Evolutionary conservation across 2,888 invertebrate species (phyloP).

Genomic region (Zygothrica quintamaculata): DNA sequence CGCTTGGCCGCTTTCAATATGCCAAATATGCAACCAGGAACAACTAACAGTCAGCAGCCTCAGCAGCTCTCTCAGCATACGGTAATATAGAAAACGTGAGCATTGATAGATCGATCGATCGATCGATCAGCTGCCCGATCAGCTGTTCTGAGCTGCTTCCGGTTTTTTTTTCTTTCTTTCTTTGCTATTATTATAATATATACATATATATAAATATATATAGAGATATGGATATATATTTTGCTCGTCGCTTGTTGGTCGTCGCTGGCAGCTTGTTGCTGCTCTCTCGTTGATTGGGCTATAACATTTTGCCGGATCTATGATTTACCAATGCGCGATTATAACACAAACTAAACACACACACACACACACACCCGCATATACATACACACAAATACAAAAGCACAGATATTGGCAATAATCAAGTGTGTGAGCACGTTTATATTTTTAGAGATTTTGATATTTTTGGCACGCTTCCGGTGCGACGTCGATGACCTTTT

Average conservation of each 20-base stretch:
- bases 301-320: constrained; percentile 2
- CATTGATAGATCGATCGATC: background rate
- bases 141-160: constrained; percentile 44
- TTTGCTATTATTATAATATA: too few relatives aligned
- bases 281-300: background rate
- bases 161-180: constrained; percentile 31
- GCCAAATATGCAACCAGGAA: constrained; percentile 83
- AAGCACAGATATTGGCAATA: constrained; percentile 20
- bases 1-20: constrained; percentile 73
- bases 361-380: constrained; percentile 4
- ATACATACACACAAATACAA: constrained; percentile 1
- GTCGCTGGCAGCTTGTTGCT: constrained; percentile 15
- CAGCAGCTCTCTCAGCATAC: constrained; percentile 15
- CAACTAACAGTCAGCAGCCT: constrained; percentile 28
- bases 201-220: too few relatives aligned
- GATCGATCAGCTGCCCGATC: constrained; percentile 27
- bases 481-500: constrained; percentile 71
- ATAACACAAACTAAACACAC: constrained; percentile 7
- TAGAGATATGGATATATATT: too few relatives aligned
- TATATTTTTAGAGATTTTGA: constrained; percentile 52
- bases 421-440: constrained; percentile 47
- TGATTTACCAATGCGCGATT: constrained; percentile 1
- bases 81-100: constrained; percentile 42
- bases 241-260: background rate
- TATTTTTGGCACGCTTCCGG: constrained; percentile 79